Conservation (phyloP, 2,888 invertebrate species). For the Rotaria sp. region DNA sequence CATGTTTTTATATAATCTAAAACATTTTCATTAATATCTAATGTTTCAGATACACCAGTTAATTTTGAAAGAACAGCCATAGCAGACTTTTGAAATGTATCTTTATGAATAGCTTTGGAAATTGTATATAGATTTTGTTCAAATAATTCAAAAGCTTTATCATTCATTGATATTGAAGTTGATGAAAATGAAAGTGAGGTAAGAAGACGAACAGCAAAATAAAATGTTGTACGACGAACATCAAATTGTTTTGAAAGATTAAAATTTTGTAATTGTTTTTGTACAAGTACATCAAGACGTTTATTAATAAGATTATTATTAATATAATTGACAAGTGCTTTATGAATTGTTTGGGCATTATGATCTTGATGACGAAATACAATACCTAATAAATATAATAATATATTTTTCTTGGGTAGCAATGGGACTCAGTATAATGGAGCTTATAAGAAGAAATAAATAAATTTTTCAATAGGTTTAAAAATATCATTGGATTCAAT, state of each 20-base stretch:
- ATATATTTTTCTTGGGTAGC: too few species aligned
- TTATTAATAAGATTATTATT: background rate
- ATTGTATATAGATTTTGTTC: slow-evolving; percentile 28
- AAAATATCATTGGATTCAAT: too few species aligned
- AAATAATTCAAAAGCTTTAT: background rate
- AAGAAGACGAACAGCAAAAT: background rate
- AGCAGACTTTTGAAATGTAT: background rate
- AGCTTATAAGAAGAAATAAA: too few species aligned
- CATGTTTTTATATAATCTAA: slow-evolving; percentile 20
- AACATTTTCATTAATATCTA: slow-evolving; percentile 8
- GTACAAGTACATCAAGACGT: background rate
- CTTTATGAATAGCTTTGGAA: background rate
- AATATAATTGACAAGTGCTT: background rate
- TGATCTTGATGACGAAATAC: slow-evolving; percentile 23
- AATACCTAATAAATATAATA: background rate
- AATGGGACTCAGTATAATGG: too few species aligned
- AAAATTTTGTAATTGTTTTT: background rate
- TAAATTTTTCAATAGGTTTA: too few species aligned
- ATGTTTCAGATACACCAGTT: background rate
- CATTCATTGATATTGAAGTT: background rate
- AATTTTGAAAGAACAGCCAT: background rate
- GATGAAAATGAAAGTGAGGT: background rate
- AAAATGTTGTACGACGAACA: slow-evolving; percentile 27
- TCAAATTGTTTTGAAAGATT: background rate
- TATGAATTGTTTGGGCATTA: background rate